Conservation (phyloP, 2,113 vertebrate genomes). For the Pithys albifrons region DNA sequence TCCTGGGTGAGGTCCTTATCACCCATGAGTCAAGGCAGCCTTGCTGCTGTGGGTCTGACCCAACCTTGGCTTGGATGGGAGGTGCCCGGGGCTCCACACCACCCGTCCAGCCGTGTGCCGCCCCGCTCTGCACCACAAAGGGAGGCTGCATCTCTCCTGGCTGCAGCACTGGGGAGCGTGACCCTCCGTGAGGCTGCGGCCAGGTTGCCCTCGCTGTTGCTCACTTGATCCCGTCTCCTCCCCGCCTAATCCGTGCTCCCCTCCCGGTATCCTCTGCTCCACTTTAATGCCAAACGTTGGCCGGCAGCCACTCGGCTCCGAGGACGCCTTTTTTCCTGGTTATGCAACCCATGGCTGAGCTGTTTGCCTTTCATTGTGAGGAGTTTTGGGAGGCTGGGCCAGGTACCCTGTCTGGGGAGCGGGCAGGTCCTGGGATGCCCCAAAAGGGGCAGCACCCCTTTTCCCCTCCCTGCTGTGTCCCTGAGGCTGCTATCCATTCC, state of each 20-base stretch:
- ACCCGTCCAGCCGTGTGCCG: rapidly evolving
- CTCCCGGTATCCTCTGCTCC: conserved; percentile 19
- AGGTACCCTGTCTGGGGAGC: not conserved
- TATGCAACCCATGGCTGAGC: not conserved
- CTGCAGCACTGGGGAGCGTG: rapidly evolving
- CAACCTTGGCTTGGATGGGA: not conserved
- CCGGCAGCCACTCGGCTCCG: conserved; percentile 4
- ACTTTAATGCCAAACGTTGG: conserved; percentile 43
- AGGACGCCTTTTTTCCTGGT: conserved; percentile 6
- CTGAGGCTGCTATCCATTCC: rapidly evolving
- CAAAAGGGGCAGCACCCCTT: rapidly evolving
- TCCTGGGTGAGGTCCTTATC: conserved; percentile 15
- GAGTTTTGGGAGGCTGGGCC: not conserved
- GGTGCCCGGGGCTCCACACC: not conserved
- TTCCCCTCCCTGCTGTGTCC: rapidly evolving
- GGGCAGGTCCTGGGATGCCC: not conserved
- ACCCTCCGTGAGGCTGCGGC: not conserved
- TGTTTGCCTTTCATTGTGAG: not conserved
- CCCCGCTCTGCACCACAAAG: rapidly evolving
- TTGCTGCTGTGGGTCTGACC: not conserved
- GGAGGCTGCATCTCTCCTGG: not conserved
- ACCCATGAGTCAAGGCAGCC: not conserved
- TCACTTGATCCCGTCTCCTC: conserved; percentile 24
- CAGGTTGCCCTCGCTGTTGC: not conserved
- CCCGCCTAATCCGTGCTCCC: not conserved